Base-by-base conservation (phyloP, 2,888 invertebrate genomes). In the Lasius platythorax region DNA sequence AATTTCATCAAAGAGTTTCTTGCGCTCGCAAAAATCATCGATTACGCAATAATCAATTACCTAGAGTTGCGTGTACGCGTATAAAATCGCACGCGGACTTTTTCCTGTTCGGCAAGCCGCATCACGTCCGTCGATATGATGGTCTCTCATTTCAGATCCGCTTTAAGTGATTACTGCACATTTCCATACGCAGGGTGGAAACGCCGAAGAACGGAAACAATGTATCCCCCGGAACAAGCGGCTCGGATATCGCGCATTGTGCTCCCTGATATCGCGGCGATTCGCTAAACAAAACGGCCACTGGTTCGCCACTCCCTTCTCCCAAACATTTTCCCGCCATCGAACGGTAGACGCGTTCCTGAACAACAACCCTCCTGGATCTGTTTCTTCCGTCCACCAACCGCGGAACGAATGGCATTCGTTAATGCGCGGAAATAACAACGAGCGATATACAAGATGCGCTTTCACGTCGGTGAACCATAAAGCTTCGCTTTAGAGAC, bases 261-360 rank as follows among this genome's bases (percentile, higher is more conserved):
- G 37, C 46, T 79, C 37, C 50, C 61, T 46, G 46, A 79, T 79
- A 70, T 79, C 79, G 72, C 61, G 61, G 61, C 72, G 72, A 79
- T 79, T 79, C 79, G 58, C 70, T 72, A 79, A 79, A 79, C 79
- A 79, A 79, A 79, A 79, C 79, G 79, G 61, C 70, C 33, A 70
- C 61, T 70, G 61, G 70, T 79, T 79, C 53, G 79, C 70, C 40
- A 23, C 46, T 61, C 23, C 46, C 15, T 37, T 33, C 11, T 33
- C 33, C 18, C 40, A 50, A 11, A 37, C 30, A 33, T 68, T 61
- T 70, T 37, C 23, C 61, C 61, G 5, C 50, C 37, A 30, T 4
- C 37, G 11, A 56, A 50, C 23, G 58, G 37, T 46, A 46, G 46
- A 68, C 6, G 37, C 33, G 15, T 23, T 11, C 50, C 50, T n/a